Conservation (phyloP, 2,113 vertebrate species). For the Scomber colias region DNA sequence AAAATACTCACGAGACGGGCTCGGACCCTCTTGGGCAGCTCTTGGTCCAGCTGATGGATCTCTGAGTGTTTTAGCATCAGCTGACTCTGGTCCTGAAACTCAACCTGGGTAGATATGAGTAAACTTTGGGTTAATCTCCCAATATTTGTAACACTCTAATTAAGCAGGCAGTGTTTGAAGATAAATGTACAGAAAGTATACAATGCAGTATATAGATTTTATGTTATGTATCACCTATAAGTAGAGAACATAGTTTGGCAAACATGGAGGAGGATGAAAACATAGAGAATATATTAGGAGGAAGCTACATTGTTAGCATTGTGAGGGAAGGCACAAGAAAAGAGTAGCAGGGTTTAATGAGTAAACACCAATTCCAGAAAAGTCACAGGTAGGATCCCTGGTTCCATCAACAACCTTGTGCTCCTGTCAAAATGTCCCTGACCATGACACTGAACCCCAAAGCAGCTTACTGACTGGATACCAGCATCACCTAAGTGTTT, state of each 20-base stretch:
- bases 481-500: slow-evolving; percentile 20
- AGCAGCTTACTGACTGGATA: slow-evolving; percentile 32
- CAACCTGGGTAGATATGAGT: slow-evolving; percentile 86
- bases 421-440: slow-evolving; percentile 47
- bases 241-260: background rate
- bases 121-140: background rate
- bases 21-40: slow-evolving; percentile 95
- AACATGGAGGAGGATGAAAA: background rate
- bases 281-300: background rate
- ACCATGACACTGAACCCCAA: slow-evolving; percentile 46
- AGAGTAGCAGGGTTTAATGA: no score
- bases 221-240: background rate
- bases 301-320: no score
- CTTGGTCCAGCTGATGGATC: slow-evolving; percentile 91
- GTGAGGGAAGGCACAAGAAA: no score
- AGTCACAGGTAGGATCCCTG: no score
- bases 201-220: background rate
- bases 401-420: slow-evolving; percentile 17
- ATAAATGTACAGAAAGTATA: no score
- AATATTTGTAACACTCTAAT: background rate
- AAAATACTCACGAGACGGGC: slow-evolving; percentile 90
- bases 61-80: slow-evolving; percentile 92
- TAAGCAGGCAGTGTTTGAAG: no score
- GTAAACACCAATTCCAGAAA: no score
- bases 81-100: slow-evolving; percentile 95